A percentile compares a stretch with the other conserved stretches of the same genome.
These are phyloP conservation scores for Phengaris alcon DNA, from an alignment of 2,888 invertebrate species.

Conservation along the genomic window DNA sequence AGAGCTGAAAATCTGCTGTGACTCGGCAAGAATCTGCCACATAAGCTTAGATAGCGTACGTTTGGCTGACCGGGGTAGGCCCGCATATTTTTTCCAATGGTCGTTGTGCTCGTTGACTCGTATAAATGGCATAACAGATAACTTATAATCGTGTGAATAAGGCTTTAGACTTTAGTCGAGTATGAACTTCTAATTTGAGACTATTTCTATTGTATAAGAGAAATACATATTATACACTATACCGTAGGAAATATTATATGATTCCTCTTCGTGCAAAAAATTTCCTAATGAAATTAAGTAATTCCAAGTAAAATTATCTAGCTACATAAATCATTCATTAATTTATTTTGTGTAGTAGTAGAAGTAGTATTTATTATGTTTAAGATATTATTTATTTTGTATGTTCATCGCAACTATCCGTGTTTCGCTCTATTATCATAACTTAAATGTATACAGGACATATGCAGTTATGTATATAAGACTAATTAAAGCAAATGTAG, in stretches of 20 bases:
- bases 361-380: not conserved
- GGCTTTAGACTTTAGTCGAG: slow-evolving; percentile 2
- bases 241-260: not conserved
- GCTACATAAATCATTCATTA: not conserved
- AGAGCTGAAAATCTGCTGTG: not conserved
- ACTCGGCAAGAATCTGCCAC: not conserved
- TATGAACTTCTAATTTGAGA: not conserved
- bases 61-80: not conserved
- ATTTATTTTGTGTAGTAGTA: slow-evolving; percentile 3
- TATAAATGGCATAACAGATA: not conserved
- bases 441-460: not conserved
- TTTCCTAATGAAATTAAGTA: slow-evolving; percentile 2
- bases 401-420: not conserved
- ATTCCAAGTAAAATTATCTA: not conserved
- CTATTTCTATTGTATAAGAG: not conserved
- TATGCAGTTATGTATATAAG: not conserved
- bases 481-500: not conserved
- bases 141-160: slow-evolving; percentile 11
- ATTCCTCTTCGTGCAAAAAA: not conserved
- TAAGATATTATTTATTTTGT: not conserved
- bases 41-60: not conserved
- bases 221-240: not conserved
- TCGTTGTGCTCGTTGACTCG: not conserved
- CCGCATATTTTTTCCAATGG: not conserved
- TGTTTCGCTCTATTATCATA: not conserved